Evolutionary conservation across 2,888 invertebrate genomes (phyloP).

Genomic region (Rambutsinella grinnellia): DNA sequence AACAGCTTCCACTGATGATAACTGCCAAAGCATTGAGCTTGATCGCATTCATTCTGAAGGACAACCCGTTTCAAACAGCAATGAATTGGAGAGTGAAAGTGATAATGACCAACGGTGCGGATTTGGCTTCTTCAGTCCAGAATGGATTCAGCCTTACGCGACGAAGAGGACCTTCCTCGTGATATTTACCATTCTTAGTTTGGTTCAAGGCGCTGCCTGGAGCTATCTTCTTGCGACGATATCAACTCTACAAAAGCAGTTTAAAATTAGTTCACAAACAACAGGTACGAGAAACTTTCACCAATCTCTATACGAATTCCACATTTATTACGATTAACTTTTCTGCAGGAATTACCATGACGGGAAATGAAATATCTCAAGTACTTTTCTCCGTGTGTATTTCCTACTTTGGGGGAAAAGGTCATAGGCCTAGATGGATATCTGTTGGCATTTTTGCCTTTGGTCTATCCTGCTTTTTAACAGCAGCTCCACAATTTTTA

Average conservation of each 20-base stretch:
- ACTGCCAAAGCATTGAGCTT: too few relatives aligned
- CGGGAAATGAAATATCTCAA: constrained; percentile 82
- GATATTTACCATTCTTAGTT: constrained; percentile 78
- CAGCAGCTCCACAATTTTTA: constrained; percentile 76
- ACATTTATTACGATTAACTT: too few relatives aligned
- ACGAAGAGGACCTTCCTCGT: constrained; percentile 75
- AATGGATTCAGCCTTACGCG: constrained; percentile 69
- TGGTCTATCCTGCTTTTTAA: constrained; percentile 77
- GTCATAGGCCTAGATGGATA: constrained; percentile 81
- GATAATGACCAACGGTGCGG: constrained; percentile 44
- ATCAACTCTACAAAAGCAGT: constrained; percentile 80
- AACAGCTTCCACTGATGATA: too few relatives aligned
- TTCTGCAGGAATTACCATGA: constrained; percentile 76
- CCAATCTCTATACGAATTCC: too few relatives aligned
- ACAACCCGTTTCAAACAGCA: too few relatives aligned
- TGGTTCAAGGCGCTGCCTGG: constrained; percentile 78
- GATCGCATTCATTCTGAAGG: too few relatives aligned
- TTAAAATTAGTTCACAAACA: constrained; percentile 79
- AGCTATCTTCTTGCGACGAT: constrained; percentile 80
- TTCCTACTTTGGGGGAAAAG: constrained; percentile 79
- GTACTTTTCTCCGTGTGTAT: constrained; percentile 76
- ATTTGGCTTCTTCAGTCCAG: constrained; percentile 48
- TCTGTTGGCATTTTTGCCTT: constrained; percentile 70
- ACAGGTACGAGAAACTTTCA: constrained; percentile 71
- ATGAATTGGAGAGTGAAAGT: neutral